These are phyloP conservation scores for Euura lappo DNA, from an alignment of 1,140 invertebrate species.

Conservation along the genomic window DNA sequence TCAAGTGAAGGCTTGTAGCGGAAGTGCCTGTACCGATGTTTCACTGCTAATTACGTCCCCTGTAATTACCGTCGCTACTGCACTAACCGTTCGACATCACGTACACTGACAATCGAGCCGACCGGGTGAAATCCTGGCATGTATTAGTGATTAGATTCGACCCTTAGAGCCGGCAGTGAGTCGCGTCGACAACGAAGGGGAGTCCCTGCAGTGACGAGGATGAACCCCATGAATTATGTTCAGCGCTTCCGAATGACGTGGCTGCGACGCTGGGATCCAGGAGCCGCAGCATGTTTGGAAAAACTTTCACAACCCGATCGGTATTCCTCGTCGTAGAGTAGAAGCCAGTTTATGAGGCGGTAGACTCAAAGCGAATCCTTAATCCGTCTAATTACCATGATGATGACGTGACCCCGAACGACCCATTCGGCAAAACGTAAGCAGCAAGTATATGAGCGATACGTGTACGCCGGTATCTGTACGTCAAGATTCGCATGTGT, in stretches of 20 bases:
- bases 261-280: not conserved
- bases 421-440: not conserved
- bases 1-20: not conserved
- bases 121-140: not conserved
- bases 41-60: not conserved
- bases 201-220: not conserved
- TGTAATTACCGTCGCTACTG: not conserved
- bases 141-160: constrained; percentile 1
- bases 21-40: not conserved
- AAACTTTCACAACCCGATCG: not conserved
- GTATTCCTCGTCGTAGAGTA: not conserved
- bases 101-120: not conserved
- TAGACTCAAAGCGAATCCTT: constrained; percentile 3
- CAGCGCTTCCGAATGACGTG: not conserved
- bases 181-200: constrained; percentile 1
- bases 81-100: not conserved
- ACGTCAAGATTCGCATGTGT: no score
- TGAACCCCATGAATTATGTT: not conserved
- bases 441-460: no score
- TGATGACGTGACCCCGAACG: not conserved
- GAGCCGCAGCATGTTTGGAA: not conserved
- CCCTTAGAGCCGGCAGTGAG: not conserved
- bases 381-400: not conserved
- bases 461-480: no score
- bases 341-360: not conserved